Conservation (phyloP, 2,113 vertebrate genomes). For the Petrocephalus microphthalmus region DNA sequence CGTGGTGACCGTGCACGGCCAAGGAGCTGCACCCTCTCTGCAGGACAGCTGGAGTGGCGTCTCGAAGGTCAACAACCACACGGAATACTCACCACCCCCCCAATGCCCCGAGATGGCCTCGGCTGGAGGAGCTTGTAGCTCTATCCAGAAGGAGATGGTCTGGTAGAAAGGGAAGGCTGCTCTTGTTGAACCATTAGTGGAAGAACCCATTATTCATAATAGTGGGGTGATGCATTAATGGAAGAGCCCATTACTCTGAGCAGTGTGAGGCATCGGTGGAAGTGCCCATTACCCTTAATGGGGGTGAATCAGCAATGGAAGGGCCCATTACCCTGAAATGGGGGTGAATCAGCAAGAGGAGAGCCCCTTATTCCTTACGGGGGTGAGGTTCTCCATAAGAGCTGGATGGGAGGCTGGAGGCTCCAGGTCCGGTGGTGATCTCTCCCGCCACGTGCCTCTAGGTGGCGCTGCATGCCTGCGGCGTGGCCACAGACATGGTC, state of each 20-base stretch:
- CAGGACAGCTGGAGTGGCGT: not conserved
- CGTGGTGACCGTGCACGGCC: slow-evolving; percentile 12
- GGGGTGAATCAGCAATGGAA: slow-evolving; percentile 2
- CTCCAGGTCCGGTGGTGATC: not conserved
- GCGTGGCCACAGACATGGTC: slow-evolving; percentile 96
- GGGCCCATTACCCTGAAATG: not conserved
- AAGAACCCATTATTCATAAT: slow-evolving; percentile 4
- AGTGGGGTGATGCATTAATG: not conserved
- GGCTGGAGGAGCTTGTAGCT: not conserved
- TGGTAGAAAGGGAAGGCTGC: not conserved
- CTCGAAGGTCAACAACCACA: not conserved
- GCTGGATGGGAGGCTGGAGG: not conserved
- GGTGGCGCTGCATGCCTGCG: slow-evolving; percentile 93
- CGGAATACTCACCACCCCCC: not conserved
- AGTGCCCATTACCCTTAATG: not conserved
- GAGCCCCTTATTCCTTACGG: not conserved
- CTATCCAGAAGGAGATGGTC: not conserved
- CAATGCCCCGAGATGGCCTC: not conserved
- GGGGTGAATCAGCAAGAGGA: not conserved
- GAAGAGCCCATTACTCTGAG: not conserved
- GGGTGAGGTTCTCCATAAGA: not conserved
- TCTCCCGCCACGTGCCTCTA: slow-evolving; percentile 39
- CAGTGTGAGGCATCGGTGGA: not conserved
- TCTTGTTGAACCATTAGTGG: not conserved
- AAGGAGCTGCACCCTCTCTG: slow-evolving; percentile 18